Evolutionary conservation across 2,888 invertebrate genomes (phyloP).

Genomic region (Allygus modestus): DNA sequence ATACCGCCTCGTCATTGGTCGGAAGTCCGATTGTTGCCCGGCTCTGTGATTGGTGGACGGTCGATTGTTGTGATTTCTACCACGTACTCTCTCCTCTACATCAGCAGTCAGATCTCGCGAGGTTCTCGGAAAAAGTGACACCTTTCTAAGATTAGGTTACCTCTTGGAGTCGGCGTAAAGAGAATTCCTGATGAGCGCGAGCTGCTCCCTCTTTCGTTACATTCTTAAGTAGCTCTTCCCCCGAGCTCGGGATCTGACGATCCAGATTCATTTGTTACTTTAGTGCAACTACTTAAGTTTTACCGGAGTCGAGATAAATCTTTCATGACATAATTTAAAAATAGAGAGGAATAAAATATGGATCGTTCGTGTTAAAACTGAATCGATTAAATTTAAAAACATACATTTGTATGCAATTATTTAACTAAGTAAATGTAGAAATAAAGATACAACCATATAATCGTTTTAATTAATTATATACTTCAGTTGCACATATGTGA

Average conservation of each 20-base stretch:
- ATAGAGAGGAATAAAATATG: too few species aligned
- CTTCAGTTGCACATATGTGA: too few species aligned
- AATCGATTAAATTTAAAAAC: too few species aligned
- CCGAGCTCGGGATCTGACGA: constrained; percentile 39
- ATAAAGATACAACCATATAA: too few species aligned
- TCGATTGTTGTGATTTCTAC: constrained; percentile 11
- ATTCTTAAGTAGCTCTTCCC: constrained; percentile 52
- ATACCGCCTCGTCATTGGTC: constrained; percentile 14
- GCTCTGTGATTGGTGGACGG: constrained; percentile 18
- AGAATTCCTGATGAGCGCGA: constrained; percentile 26
- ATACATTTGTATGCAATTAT: too few species aligned
- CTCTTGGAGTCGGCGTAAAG: constrained; percentile 28
- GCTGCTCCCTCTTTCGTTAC: constrained; percentile 46
- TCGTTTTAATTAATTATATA: too few species aligned
- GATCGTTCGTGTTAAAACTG: too few species aligned
- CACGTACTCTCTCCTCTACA: not conserved
- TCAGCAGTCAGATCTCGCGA: constrained; percentile 24
- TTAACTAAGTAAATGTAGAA: too few species aligned
- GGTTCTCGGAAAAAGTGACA: constrained; percentile 41
- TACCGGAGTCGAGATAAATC: too few species aligned
- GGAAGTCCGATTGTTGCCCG: not conserved
- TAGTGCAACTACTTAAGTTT: not conserved
- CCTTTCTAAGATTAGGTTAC: constrained; percentile 48
- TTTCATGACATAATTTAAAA: too few species aligned
- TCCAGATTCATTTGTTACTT: constrained; percentile 15